phyloP scores from a whole-genome alignment of 2,888 invertebrate genomes.

The Ecdyonurus torrentis region DNA sequence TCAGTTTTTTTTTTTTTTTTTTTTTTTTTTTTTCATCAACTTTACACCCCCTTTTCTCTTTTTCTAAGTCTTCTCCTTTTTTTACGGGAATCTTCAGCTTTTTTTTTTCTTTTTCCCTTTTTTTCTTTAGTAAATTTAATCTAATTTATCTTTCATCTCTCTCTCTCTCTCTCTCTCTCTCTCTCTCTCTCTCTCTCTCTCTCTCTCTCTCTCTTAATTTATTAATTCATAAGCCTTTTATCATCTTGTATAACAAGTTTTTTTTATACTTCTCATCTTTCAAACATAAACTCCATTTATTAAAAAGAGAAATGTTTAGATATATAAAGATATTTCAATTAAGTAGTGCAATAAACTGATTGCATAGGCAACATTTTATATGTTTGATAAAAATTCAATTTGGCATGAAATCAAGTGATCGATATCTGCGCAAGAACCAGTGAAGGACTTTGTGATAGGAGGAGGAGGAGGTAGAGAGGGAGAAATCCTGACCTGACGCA shows the following conservation, averaged over 20 bases:
- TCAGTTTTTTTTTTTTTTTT: neutral
- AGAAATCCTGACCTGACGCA: neutral
- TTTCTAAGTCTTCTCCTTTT: neutral
- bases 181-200: neutral
- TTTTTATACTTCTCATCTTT: too few relatives aligned
- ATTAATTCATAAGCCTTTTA: neutral
- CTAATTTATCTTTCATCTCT: neutral
- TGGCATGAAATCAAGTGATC: neutral
- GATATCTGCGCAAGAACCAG: neutral
- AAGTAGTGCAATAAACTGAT: too few relatives aligned
- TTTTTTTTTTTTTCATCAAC: neutral
- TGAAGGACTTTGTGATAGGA: neutral
- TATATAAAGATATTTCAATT: too few relatives aligned
- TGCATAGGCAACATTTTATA: too few relatives aligned
- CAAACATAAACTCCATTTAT: too few relatives aligned
- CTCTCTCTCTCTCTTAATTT: neutral
- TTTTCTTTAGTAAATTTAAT: neutral
- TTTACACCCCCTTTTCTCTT: neutral
- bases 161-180: neutral
- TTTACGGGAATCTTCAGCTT: neutral
- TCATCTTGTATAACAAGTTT: neutral
- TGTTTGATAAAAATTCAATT: neutral
- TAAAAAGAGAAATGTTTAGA: too few relatives aligned
- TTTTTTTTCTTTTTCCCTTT: neutral
- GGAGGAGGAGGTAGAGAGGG: neutral